These are phyloP conservation scores for Thumatha senex DNA, from an alignment of 2,888 invertebrate species.

Conservation along the genomic window DNA sequence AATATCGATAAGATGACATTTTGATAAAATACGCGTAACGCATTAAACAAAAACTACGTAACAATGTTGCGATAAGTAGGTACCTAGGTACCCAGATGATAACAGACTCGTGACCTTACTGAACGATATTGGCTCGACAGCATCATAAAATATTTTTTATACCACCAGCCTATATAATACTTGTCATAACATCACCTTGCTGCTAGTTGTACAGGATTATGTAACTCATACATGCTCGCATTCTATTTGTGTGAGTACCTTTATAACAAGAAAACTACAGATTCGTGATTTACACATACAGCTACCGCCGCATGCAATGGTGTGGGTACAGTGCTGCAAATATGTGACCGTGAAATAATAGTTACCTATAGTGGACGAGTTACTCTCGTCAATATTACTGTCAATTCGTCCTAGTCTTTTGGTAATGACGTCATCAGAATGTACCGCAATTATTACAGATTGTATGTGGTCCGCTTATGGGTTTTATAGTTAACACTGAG, in stretches of 20 bases:
- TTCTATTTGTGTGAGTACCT: slow-evolving; percentile 34
- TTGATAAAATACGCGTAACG: slow-evolving; percentile 10
- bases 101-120: slow-evolving; percentile 30
- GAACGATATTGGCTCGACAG: slow-evolving; percentile 17
- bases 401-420: no score
- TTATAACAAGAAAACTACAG: slow-evolving; percentile 40
- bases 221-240: slow-evolving; percentile 22
- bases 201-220: slow-evolving; percentile 42
- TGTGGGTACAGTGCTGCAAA: slow-evolving; percentile 46
- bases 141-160: slow-evolving; percentile 17
- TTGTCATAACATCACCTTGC: slow-evolving; percentile 9
- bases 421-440: no score
- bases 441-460: no score
- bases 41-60: slow-evolving; percentile 14
- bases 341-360: slow-evolving; percentile 41
- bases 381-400: no score
- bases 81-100: no score
- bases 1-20: slow-evolving; percentile 19
- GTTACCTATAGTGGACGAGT: slow-evolving; percentile 11
- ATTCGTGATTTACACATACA: slow-evolving; percentile 53
- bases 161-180: slow-evolving; percentile 11
- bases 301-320: slow-evolving; percentile 27
- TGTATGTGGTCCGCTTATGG: no score
- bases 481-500: no score
- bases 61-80: slow-evolving; percentile 11